Evolutionary conservation across 2,113 vertebrate genomes (phyloP).

Genomic region (Epinephelus fuscoguttatus): DNA sequence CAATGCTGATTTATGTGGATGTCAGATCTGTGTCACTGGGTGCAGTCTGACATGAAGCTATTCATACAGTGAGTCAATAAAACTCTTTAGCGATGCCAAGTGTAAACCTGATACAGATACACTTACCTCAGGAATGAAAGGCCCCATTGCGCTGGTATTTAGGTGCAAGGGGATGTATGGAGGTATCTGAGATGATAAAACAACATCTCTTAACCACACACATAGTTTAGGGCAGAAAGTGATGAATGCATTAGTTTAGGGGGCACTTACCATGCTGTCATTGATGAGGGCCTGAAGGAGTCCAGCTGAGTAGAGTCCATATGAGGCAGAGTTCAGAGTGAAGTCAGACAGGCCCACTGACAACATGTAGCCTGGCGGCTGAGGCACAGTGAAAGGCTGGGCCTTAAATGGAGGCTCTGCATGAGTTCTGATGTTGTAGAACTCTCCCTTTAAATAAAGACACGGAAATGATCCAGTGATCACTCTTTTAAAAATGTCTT

Average conservation of each 20-base stretch:
- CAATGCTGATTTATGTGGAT: background rate
- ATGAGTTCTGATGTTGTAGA: conserved; percentile 59
- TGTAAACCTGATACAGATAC: background rate
- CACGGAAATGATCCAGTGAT: background rate
- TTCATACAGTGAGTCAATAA: background rate
- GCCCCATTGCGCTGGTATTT: conserved; percentile 81
- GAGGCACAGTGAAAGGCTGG: conserved; percentile 60
- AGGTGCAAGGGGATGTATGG: conserved; percentile 62
- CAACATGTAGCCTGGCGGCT: conserved; percentile 72
- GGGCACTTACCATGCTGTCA: conserved; percentile 77
- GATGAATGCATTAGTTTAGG: background rate
- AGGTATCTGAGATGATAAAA: conserved; percentile 73
- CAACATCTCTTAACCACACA: background rate
- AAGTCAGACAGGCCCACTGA: conserved; percentile 81
- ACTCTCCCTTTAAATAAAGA: conserved; percentile 74
- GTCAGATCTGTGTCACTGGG: background rate
- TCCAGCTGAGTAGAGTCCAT: conserved; percentile 67
- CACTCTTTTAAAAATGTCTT: background rate
- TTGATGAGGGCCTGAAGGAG: conserved; percentile 68
- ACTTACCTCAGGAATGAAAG: conserved; percentile 79
- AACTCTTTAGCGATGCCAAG: background rate
- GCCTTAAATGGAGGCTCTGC: conserved; percentile 78
- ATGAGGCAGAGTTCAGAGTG: conserved; percentile 80
- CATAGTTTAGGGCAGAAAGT: background rate
- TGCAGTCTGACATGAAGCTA: background rate